phyloP scores from a whole-genome alignment of 2,888 invertebrate genomes.

The Erebia ligea region DNA sequence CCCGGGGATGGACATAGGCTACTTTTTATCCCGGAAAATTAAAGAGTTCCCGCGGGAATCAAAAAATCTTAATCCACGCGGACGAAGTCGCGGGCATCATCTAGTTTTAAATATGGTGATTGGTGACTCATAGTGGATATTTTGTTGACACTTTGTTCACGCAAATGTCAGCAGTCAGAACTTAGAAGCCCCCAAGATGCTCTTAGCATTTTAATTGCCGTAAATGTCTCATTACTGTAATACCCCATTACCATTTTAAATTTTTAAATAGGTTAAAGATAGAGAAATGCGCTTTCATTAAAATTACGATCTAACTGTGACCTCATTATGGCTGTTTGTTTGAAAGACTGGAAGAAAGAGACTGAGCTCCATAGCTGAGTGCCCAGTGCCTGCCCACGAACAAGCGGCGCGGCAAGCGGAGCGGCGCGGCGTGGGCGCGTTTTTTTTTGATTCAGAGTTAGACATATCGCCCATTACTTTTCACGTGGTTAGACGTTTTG shows the following conservation, averaged over 20 bases:
- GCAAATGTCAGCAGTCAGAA: not conserved
- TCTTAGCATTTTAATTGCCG: not conserved
- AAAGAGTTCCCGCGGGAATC: no score
- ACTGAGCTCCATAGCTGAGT: constrained; percentile 2
- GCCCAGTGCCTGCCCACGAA: not conserved
- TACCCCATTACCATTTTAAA: not conserved
- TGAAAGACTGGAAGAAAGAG: constrained; percentile 20
- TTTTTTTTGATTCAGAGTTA: no score
- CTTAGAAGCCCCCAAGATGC: not conserved
- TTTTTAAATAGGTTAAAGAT: constrained; percentile 4
- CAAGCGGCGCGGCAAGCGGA: not conserved
- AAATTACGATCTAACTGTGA: constrained; percentile 21
- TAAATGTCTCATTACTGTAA: constrained; percentile 6
- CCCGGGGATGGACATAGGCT: no score
- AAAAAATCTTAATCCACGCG: no score
- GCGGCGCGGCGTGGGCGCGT: not conserved
- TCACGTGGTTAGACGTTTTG: no score
- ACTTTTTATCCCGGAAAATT: no score
- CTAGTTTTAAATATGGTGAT: no score
- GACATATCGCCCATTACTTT: no score
- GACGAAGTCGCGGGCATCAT: no score
- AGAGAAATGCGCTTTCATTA: constrained; percentile 12
- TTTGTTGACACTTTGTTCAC: not conserved
- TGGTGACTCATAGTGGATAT: no score
- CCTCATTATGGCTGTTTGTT: constrained; percentile 24